Evolutionary conservation across 2,797 vertebrate genomes (phyloP).

Genomic region (Fundulus diaphanus): DNA sequence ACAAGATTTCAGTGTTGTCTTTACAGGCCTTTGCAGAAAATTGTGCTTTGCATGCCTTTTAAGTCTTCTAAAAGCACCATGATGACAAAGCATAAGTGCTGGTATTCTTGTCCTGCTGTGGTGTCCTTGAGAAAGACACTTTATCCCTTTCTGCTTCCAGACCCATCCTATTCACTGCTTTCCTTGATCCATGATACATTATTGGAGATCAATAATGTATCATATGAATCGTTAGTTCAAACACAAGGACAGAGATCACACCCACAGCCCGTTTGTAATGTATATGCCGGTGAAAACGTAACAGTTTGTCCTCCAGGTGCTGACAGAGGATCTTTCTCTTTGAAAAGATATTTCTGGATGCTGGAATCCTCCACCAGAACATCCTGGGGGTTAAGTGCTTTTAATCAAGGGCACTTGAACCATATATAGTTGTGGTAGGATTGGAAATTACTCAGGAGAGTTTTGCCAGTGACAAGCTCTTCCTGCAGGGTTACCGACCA

Average conservation of each 20-base stretch:
- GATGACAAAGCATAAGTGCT: conserved; percentile 2
- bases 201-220: conserved; percentile 73
- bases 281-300: conserved; percentile 50
- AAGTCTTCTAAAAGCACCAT: background rate
- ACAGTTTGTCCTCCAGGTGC: conserved; percentile 37
- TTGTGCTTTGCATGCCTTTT: background rate
- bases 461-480: conserved; percentile 17
- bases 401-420: conserved; percentile 53
- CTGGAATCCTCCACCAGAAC: conserved; percentile 37
- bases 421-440: conserved; percentile 11
- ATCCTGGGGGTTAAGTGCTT: conserved; percentile 42
- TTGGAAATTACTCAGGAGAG: conserved; percentile 23
- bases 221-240: conserved; percentile 51
- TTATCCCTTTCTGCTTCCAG: conserved; percentile 16
- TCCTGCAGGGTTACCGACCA: conserved; percentile 12
- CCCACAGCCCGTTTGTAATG: conserved; percentile 51
- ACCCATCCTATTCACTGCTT: conserved; percentile 42
- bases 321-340: conserved; percentile 35
- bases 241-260: conserved; percentile 56
- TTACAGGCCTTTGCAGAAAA: background rate
- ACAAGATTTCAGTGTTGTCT: background rate
- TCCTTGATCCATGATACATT: too few relatives aligned
- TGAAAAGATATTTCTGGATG: conserved; percentile 39
- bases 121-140: conserved; percentile 55
- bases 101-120: conserved; percentile 6